Base-by-base conservation (phyloP, 1,140 invertebrate genomes). In the Drosophila tropicalis region DNA sequence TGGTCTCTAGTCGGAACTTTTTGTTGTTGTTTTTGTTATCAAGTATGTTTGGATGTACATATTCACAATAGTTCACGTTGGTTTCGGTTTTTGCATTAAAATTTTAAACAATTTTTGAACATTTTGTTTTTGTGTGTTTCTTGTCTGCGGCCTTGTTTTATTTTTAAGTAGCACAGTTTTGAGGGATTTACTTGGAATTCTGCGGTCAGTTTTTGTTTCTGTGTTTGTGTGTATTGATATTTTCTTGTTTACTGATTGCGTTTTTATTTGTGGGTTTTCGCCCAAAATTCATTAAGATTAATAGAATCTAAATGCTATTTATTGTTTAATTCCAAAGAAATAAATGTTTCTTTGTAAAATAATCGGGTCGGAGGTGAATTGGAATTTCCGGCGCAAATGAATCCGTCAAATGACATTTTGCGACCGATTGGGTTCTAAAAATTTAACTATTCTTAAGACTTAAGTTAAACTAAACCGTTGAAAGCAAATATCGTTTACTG, bases 151-250 rank as follows among this genome's bases (percentile, higher is more conserved):
- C 67, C 65, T 73, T 62, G 61, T 69, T 63, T 65, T 70, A 64
- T 79, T 71, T 79, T 80, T 72, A 71, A 79, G 67, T 87, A 89
- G 84, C 84, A 87, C 81, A 89, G 80, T 86, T 86, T 86, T 86
- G 67, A 63, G 76, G 76, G 83, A 80, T 74, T 81, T 75, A 67
- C 71, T 72, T 66, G 62, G 77, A 81, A 81, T 78, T 86, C 56
- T 72, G 80, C 62, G 75, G 79, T 81, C 58, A 62, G 40, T 61
- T 68, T 65, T 47, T 72, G 40, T 55, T 61, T 55, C 44, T 51
- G 19, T 22, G 12, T 10, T 10, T 55, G 39, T 62, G 12, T 44
- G 41, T 60, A 7, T 67, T 39, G 36, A 62, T 54, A 7, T 58
- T 58, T 58, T 65, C 19, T 70, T 74, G 78, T 68, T 75, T 72